A percentile compares a stretch with the other conserved stretches of the same genome.
phyloP scores from a whole-genome alignment of 2,888 invertebrate species.

The Cantharis flavilabris region DNA sequence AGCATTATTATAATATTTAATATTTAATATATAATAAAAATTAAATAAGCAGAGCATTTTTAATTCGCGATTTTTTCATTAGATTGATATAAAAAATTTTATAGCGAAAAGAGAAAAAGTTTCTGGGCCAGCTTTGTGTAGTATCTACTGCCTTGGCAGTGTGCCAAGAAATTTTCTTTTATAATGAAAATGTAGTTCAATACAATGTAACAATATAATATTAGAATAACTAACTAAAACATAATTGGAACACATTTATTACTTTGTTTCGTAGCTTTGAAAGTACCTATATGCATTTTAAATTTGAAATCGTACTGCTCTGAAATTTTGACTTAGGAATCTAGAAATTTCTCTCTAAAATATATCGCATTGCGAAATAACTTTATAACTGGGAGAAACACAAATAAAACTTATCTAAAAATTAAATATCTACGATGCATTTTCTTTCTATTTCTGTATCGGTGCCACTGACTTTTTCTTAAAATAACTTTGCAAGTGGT shows the following conservation, averaged over 20 bases:
- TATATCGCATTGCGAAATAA: not conserved
- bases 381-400: not conserved
- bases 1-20: too few relatives aligned
- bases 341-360: not conserved
- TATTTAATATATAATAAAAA: not conserved
- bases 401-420: not conserved
- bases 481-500: not conserved
- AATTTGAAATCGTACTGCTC: not conserved
- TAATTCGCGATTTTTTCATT: not conserved
- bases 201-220: not conserved
- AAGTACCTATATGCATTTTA: not conserved
- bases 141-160: not conserved
- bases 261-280: not conserved
- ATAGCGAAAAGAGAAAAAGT: not conserved
- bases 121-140: not conserved
- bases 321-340: too few relatives aligned
- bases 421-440: not conserved
- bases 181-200: not conserved
- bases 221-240: not conserved
- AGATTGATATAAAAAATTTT: not conserved
- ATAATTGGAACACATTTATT: not conserved
- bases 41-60: not conserved
- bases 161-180: not conserved
- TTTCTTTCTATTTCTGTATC: not conserved
- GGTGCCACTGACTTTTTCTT: not conserved